Evolutionary conservation across 2,797 vertebrate genomes (phyloP), one percentile per base, ranked within the genome.

Genomic region (Sebastes goodei): DNA sequence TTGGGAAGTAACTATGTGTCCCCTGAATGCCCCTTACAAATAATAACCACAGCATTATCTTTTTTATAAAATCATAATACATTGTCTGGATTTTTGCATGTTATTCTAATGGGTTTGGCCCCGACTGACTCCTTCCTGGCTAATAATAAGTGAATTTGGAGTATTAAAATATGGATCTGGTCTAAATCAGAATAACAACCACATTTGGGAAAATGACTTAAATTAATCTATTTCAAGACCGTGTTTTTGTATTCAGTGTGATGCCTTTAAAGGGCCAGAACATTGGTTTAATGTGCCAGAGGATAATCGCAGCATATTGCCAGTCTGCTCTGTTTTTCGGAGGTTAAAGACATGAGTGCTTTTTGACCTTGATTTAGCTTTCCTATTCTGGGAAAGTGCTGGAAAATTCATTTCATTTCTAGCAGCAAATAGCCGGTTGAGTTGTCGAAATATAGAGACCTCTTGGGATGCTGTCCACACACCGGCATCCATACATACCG

Each of bases 321-420:
- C 32, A 46, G 32, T 66, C 70, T 53, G 33, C 55, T 69, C 30
- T 63, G 32, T 65, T 84, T 84, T 81, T 87, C 65, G 25, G 20
- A 80, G 55, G 49, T 62, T 72, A 81, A 75, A 75, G 9, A 79
- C 67, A 73, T n/a, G 29, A 88, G 72, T 70, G 74, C 52, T 12
- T 79, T 88, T 88, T 84, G 68, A 88, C 84, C 80, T 86, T 83
- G 68, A 86, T 82, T 67, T 70, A 78, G 30, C 55, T 67, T 65
- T 73, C 46, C 62, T 83, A 60, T 80, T 86, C 66, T 82, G 38
- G 66, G 72, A 86, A 87, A 80, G 63, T 60, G 57, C 68, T 83
- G 72, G 23, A 86, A 46, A 83, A 79, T 10, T 70, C 27, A 53
- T 74, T 78, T 76, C 14, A 35, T 77, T 70, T 74, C 23, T 20